Base-by-base conservation (phyloP, 2,888 invertebrate species). In the Gisinianus flammeolus region DNA sequence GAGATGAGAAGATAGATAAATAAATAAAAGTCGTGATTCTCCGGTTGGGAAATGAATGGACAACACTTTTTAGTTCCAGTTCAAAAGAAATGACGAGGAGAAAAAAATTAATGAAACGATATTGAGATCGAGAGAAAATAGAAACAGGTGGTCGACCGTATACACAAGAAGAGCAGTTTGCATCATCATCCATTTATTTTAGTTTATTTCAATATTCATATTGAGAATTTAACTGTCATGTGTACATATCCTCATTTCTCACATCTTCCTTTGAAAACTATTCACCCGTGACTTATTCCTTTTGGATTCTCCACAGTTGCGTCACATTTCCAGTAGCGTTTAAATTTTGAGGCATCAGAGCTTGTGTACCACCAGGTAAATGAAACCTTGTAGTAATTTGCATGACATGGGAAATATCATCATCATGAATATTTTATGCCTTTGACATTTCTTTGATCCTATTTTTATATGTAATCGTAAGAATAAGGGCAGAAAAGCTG, bases 1-100 rank as follows among this genome's bases (percentile, higher is more conserved):
- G n/a, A 24, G 22, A 24, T n/a, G 22, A n/a, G 58, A 24, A 24
- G 58, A 58, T 77, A 62, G 52, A 77, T 77, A 77, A 77, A 77
- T 77, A 77, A 77, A 77, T 77, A 77, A 66, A 77, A 77, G 58
- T 77, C 77, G 77, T 77, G 77, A 77, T 72, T 44, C 62, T 73
- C 54, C 24, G 30, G 31, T 44, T 70, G n/a, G n/a, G 64, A 71
- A 71, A 64, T 58, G 71, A 77, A 77, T 77, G n/a, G 58, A 77
- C 64, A 62, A 77, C 62, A 26, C 2, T n/a, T 44, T 58, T 71
- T 64, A 52, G n/a, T 76, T 76, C 62, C 73, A 73, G 73, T 62
- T 62, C 73, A 73, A 73, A 44, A 52, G 35, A 44, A 24, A 54
- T 19, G 54, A 54, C 12, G n/a, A 54, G 28, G 3, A 56, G 10